Conservation (phyloP, 2,797 vertebrate genomes). For the Mastacembelus armatus region DNA sequence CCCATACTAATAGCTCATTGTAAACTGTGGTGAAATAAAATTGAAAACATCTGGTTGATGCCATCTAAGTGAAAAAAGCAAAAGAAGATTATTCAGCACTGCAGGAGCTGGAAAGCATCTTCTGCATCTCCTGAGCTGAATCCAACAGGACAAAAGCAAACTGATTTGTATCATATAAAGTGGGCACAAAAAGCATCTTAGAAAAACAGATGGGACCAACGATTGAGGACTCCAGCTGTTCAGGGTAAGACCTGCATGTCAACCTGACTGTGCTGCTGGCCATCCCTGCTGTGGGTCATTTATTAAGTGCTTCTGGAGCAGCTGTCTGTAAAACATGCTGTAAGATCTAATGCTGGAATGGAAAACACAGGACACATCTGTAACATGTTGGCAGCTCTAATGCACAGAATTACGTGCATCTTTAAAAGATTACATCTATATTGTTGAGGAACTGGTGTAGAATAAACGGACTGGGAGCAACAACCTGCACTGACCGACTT, state of each 20-base stretch:
- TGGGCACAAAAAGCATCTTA: slow-evolving; percentile 7
- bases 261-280: not conserved
- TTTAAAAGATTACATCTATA: no score
- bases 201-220: slow-evolving; percentile 5
- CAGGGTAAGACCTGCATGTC: not conserved
- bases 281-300: not conserved
- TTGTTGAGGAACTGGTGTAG: no score
- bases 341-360: not conserved
- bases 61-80: not conserved
- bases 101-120: no score
- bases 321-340: not conserved
- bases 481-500: no score
- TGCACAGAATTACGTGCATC: no score
- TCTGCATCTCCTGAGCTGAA: not conserved
- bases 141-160: not conserved
- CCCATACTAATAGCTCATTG: not conserved
- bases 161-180: slow-evolving; percentile 4
- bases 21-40: not conserved
- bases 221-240: not conserved
- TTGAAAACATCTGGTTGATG: not conserved
- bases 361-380: no score
- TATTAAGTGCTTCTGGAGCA: not conserved
- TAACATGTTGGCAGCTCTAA: not conserved
- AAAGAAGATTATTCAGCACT: not conserved
- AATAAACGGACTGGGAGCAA: no score